Evolutionary conservation across 2,113 vertebrate genomes (phyloP), one percentile per base, ranked within the genome.

Genomic region (Chaetura pelagica): DNA sequence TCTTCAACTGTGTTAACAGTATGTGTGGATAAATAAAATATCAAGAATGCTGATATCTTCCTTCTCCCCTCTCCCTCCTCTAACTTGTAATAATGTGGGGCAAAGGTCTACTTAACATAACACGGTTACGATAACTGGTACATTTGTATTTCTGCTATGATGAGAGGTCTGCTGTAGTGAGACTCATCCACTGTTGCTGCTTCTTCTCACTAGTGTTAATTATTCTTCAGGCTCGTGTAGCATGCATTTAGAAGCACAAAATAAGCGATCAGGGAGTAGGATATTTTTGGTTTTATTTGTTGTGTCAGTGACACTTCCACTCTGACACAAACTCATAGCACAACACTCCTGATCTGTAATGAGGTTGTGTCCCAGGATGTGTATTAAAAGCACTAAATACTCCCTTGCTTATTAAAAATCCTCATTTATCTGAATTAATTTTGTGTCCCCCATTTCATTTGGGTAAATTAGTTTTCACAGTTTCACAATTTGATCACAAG

Each of bases 381-480:
- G 67, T 95, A 87, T 97, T 96, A 93, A 96, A 94, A 89, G 87
- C 82, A 94, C 74, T 96, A 96, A 97, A 93, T 76, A 94, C 83
- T 97, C 94, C 96, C 96, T 67, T 94, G 93, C 84, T 96, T 90
- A 95, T 95, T 95, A 84, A 88, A 80, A 96, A 93, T 90, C 94
- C 96, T 94, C 95, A 86, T 96, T 96, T 96, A 95, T 96, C 94
- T 97, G 96, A 97, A 96, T 97, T 97, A 96, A 96, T 92, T 95
- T 97, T 91, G 90, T 93, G 90, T 94, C 91, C 92, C 92, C 87
- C 76, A 93, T 94, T 96, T 97, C 95, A 95, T 94, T 86, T 92
- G 94, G 88, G 91, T 92, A 96, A 96, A 96, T 96, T 92, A 95
- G 92, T 90, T 96, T 96, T 96, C 96, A 94, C 89, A 92, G 91